Evolutionary conservation across 2,113 vertebrate species (phyloP).

Genomic region (Piliocolobus tephrosceles): DNA sequence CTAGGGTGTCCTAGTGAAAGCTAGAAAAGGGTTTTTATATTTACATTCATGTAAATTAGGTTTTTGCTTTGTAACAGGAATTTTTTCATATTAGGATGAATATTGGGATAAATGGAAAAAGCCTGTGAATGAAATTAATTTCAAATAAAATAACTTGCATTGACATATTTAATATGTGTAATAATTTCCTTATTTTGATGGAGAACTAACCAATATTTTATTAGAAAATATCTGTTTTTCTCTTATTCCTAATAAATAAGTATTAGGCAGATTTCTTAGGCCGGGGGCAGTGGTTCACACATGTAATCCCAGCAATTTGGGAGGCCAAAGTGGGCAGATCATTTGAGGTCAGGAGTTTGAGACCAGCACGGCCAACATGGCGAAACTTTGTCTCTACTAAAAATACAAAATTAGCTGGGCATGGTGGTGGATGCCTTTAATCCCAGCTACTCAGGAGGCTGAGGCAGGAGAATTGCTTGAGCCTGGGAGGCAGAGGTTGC

Average conservation of each 20-base stretch:
- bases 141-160: neutral
- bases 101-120: neutral
- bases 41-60: neutral
- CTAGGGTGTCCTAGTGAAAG: neutral
- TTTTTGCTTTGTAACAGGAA: neutral
- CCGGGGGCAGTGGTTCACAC: no score
- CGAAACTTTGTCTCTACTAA: no score
- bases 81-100: neutral
- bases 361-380: no score
- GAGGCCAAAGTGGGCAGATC: no score
- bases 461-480: no score
- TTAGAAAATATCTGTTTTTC: neutral
- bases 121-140: neutral
- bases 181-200: conserved; percentile 20
- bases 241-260: neutral
- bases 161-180: neutral
- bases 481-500: no score
- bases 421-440: no score
- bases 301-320: no score
- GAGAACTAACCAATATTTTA: neutral
- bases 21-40: neutral
- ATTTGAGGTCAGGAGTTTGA: no score
- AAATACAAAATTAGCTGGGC: no score
- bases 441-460: no score
- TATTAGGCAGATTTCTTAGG: neutral